Percentiles rank a stretch among this genome's conserved stretches.
Conservation (phyloP, 2,797 vertebrate genomes). For the Nannoperca obscura region DNA sequence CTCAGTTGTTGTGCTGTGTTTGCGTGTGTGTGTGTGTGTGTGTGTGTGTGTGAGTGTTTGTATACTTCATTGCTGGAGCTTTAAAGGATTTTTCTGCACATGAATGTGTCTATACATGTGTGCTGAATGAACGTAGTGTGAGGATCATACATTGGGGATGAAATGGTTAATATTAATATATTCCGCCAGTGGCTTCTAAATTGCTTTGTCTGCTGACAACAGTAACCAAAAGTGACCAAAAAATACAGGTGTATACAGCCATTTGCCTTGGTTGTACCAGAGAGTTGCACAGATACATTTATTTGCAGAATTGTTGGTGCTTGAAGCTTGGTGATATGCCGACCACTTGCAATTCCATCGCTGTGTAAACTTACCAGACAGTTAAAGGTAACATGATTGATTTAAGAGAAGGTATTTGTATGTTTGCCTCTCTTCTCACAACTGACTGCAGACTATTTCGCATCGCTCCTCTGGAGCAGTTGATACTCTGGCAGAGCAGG, state of each 20-base stretch:
- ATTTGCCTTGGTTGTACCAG: slow-evolving; percentile 6
- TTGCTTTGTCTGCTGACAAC: slow-evolving; percentile 25
- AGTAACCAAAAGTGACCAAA: background rate
- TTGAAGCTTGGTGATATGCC: slow-evolving; percentile 17
- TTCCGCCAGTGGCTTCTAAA: slow-evolving; percentile 26
- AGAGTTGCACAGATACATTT: slow-evolving; percentile 17
- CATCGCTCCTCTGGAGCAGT: slow-evolving; percentile 9
- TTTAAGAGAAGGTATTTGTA: slow-evolving; percentile 20
- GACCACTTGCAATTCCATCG: background rate
- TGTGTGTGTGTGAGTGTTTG: slow-evolving; percentile 14
- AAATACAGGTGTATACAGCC: background rate
- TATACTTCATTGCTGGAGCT: slow-evolving; percentile 25
- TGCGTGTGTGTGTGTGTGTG: slow-evolving; percentile 5
- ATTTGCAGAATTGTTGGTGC: slow-evolving; percentile 24
- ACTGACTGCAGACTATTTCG: slow-evolving; percentile 6
- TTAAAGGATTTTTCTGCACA: background rate
- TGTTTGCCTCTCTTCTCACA: slow-evolving; percentile 3
- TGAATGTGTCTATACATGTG: slow-evolving; percentile 7
- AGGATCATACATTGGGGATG: slow-evolving; percentile 10
- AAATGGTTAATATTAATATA: slow-evolving; percentile 30
- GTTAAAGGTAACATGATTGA: slow-evolving; percentile 26
- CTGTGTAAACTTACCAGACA: slow-evolving; percentile 34
- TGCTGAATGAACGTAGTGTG: background rate
- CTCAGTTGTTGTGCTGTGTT: slow-evolving; percentile 13
- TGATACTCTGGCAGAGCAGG: slow-evolving; percentile 6